Base-by-base conservation (phyloP, 2,797 vertebrate genomes). In the Melanotaenia boesemani region DNA sequence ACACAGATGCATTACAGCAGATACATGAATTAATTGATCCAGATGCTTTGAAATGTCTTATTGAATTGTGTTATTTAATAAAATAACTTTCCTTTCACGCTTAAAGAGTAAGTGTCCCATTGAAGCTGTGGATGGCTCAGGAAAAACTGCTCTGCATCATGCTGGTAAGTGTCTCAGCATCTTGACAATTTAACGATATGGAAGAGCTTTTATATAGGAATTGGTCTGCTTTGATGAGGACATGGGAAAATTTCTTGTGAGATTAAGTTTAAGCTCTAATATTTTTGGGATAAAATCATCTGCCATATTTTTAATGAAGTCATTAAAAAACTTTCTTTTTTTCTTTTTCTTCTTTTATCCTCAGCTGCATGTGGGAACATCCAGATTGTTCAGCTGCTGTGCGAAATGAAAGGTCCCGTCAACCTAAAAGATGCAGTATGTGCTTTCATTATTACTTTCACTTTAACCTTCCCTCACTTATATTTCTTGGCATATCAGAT, bases 121-220 rank as follows among this genome's bases (percentile, higher is more conserved):
- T 0, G 97, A 99, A 37, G 90, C 80, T 37, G 64, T 80, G 3
- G 97, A 99, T 85, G 82, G 82, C 79, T 92, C 91, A 64, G 97
- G 97, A 76, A 98, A 95, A 88, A 96, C 96, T 57, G 95, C 97
- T 63, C 93, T 99, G 67, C 98, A 99, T 91, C 95, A 97, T 15
- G 96, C 96, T 93, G 97, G 98, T 99, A 91, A 93, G 88, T 74
- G 52, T 80, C 71, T 67, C 60, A 44, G 8, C 36, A 60, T 58
- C 20, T 30, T 36, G 10, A 50, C 26, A 72, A 32, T 71, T 79
- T 63, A 34, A 81, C 63, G 39, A 68, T 34, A 63, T 41, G 50
- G n/a, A 63, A 22, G 2, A 6, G 11, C 37, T 76, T 71, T 56
- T 56, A 65, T 54, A 24, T 16, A 22, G 44, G 3, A 7, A 2